Evolutionary conservation across 2,888 invertebrate genomes (phyloP).

Genomic region (Leptarthrus brevirostris): DNA sequence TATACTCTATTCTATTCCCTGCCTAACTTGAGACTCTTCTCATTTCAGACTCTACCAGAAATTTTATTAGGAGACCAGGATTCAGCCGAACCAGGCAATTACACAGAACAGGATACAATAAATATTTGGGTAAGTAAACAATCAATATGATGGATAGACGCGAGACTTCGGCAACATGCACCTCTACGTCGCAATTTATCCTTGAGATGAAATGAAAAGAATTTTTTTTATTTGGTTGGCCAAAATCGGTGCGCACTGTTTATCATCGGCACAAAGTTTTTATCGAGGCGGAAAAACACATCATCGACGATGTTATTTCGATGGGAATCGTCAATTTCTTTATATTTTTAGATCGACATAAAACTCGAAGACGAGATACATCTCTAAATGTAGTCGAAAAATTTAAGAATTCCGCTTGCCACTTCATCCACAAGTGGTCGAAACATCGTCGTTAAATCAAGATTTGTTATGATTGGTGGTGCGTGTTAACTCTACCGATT

Average conservation of each 20-base stretch:
- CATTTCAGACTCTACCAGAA: background rate
- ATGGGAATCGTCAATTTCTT: background rate
- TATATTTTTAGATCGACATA: background rate
- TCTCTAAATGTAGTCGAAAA: background rate
- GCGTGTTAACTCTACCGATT: too few species aligned
- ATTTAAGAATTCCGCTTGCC: background rate
- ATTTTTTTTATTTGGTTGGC: background rate
- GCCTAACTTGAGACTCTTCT: background rate
- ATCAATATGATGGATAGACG: background rate
- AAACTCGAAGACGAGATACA: background rate
- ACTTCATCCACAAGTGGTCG: too few species aligned
- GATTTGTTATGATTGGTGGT: too few species aligned
- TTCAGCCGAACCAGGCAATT: background rate
- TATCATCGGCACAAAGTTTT: conserved; percentile 4
- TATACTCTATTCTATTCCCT: too few species aligned
- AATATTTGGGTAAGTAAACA: conserved; percentile 20
- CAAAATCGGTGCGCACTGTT: conserved; percentile 19
- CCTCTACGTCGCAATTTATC: background rate
- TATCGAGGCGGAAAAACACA: conserved; percentile 7
- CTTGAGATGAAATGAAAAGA: background rate
- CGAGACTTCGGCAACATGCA: background rate
- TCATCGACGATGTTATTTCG: conserved; percentile 1
- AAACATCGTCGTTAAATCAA: too few species aligned
- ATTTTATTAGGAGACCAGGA: too few species aligned
- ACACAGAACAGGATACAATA: background rate